Conservation (phyloP, 2,797 vertebrate genomes). For the Platyrinchus mystaceus region DNA sequence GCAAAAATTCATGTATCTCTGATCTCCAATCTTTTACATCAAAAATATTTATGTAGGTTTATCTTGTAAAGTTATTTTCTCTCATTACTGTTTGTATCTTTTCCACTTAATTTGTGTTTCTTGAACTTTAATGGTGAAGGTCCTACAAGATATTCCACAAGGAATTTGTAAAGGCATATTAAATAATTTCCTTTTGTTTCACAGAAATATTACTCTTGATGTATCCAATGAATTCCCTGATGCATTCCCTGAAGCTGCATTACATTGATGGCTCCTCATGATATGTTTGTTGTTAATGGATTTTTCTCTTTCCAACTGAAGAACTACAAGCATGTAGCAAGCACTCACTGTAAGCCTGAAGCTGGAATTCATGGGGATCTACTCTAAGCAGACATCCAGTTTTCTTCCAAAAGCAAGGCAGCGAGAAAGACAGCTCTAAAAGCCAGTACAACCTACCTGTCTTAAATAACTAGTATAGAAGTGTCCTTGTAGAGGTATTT, state of each 20-base stretch:
- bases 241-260: not conserved
- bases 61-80: not conserved
- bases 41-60: not conserved
- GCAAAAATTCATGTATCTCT: not conserved
- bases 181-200: not conserved
- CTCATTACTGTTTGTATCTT: not conserved
- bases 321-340: not conserved
- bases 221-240: no score
- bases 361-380: not conserved
- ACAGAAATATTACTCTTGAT: not conserved
- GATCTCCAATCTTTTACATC: not conserved
- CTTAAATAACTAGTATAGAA: not conserved
- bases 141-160: not conserved
- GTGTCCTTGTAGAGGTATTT: not conserved
- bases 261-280: not conserved
- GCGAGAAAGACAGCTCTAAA: not conserved
- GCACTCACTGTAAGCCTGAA: not conserved
- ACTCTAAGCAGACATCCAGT: not conserved
- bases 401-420: not conserved
- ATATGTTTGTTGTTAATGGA: not conserved
- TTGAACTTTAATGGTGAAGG: not conserved
- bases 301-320: not conserved
- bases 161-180: not conserved
- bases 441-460: not conserved
- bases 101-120: not conserved